Conservation (phyloP, 2,888 invertebrate species). For the Oeneis ivallda region DNA sequence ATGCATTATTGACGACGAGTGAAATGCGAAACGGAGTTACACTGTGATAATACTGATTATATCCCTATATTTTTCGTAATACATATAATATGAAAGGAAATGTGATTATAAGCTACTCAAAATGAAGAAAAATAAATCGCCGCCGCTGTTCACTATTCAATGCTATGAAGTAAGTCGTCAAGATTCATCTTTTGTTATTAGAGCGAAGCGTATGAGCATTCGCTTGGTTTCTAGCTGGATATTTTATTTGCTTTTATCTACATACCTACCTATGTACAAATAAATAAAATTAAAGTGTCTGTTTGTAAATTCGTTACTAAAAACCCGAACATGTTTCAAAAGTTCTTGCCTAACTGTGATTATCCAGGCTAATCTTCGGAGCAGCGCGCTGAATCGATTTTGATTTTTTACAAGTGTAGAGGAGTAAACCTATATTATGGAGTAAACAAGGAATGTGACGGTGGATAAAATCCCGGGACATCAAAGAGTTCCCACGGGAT, state of each 20-base stretch:
- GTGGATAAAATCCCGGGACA: no score
- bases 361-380: no score
- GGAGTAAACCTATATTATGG: no score
- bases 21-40: slow-evolving; percentile 34
- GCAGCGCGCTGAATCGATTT: no score
- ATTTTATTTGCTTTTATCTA: slow-evolving; percentile 4
- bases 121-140: slow-evolving; percentile 70
- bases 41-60: slow-evolving; percentile 25
- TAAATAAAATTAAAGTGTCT: not conserved
- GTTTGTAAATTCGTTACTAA: no score
- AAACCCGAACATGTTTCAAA: no score
- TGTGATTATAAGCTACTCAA: slow-evolving; percentile 35
- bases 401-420: no score
- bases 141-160: slow-evolving; percentile 81
- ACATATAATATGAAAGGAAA: slow-evolving; percentile 28
- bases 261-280: not conserved
- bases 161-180: slow-evolving; percentile 82
- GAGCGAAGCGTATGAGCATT: slow-evolving; percentile 29
- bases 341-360: no score
- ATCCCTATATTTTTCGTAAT: slow-evolving; percentile 26
- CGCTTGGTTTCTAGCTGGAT: slow-evolving; percentile 8
- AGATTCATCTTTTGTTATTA: slow-evolving; percentile 26
- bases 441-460: no score
- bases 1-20: slow-evolving; percentile 33
- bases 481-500: no score